Percentiles rank a stretch among this genome's conserved stretches.
These are phyloP conservation scores for Gryllus bimaculatus DNA, from an alignment of 1,140 invertebrate species.

Conservation along the genomic window DNA sequence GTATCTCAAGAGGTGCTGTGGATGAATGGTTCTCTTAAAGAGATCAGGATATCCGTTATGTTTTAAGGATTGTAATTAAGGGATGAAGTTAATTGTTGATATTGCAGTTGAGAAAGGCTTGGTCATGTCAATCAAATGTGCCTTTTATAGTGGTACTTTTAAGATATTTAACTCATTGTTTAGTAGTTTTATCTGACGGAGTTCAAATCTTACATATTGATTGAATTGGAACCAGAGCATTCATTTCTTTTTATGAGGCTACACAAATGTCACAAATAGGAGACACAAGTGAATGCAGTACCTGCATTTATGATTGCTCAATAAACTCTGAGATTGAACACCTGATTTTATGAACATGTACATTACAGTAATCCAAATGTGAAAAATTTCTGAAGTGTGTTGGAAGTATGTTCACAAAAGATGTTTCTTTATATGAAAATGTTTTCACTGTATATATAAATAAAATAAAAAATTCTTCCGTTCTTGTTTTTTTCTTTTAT, in stretches of 20 bases:
- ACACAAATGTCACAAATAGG: too few relatives aligned
- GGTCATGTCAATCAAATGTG: neutral
- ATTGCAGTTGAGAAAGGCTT: neutral
- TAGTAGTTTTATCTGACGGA: neutral
- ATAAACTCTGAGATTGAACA: neutral
- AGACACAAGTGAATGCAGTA: neutral
- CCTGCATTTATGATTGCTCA: neutral
- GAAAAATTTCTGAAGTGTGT: neutral
- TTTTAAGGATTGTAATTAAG: neutral
- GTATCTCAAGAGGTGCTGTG: neutral
- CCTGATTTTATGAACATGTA: neutral
- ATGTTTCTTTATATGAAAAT: neutral
- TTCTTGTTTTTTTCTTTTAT: too few relatives aligned
- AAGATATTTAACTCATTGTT: neutral
- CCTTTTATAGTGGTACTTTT: neutral
- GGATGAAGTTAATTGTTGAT: neutral
- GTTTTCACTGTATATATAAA: neutral
- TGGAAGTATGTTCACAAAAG: neutral
- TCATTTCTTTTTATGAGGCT: neutral
- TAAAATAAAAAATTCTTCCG: conserved; percentile 18
- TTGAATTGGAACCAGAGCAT: neutral
- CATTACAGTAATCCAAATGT: neutral
- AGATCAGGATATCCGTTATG: neutral
- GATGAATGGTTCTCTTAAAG: neutral
- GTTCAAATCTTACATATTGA: neutral